Evolutionary conservation across 2,113 vertebrate species (phyloP).

Genomic region (Balaeniceps rex): DNA sequence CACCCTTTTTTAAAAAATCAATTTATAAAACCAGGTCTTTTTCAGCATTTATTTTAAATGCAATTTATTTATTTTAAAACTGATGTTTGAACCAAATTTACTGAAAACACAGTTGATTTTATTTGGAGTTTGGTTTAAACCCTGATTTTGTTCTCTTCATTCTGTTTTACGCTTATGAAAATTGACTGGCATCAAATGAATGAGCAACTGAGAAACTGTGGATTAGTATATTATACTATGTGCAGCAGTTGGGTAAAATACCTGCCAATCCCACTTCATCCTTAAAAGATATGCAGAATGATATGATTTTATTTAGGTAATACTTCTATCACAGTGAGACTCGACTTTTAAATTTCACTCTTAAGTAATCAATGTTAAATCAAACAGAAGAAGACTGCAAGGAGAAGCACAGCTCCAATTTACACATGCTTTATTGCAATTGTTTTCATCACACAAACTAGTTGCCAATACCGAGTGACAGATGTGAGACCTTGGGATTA

Average conservation of each 20-base stretch:
- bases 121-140: not conserved
- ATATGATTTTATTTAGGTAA: not conserved
- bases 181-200: not conserved
- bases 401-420: not conserved
- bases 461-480: not conserved
- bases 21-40: not conserved
- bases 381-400: not conserved
- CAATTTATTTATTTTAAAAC: not conserved
- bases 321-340: not conserved
- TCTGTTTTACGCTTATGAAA: not conserved
- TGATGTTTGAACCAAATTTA: not conserved
- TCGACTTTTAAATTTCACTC: not conserved
- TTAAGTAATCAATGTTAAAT: not conserved
- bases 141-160: not conserved
- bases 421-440: not conserved
- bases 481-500: not conserved
- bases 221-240: not conserved
- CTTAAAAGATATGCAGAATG: not conserved
- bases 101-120: not conserved
- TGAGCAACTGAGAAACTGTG: not conserved
- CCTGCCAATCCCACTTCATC: not conserved
- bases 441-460: not conserved
- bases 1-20: not conserved
- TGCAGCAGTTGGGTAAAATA: not conserved
- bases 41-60: not conserved